Percentiles rank a stretch among this genome's conserved stretches.
Conservation (phyloP, 1,140 invertebrate genomes). For the Drosophila tropicalis region DNA sequence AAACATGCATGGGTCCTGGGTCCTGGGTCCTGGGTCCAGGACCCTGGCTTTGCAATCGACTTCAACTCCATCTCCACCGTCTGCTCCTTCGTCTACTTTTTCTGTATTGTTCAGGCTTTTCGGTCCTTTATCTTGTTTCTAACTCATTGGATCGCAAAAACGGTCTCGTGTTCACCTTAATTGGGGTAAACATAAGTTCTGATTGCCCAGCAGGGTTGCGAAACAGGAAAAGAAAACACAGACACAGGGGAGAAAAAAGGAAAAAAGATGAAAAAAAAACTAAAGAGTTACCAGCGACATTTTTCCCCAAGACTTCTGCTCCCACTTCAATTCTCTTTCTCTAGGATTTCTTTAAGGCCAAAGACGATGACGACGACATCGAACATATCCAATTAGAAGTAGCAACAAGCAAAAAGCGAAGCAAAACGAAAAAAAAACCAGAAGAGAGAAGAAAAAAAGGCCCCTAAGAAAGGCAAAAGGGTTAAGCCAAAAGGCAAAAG, state of each 20-base stretch:
- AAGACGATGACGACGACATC: conserved; percentile 47
- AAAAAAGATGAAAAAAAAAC: conserved; percentile 17
- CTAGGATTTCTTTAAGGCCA: conserved; percentile 42
- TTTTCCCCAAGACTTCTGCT: conserved; percentile 31
- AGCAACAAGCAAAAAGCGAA: conserved; percentile 21
- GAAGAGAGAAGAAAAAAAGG: conserved; percentile 7
- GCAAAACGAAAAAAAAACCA: not conserved
- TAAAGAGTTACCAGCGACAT: conserved; percentile 64
- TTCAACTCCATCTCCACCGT: conserved; percentile 1
- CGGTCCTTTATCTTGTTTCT: conserved; percentile 81
- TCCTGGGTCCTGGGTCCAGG: conserved; percentile 8
- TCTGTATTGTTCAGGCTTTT: conserved; percentile 70
- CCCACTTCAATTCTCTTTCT: not conserved
- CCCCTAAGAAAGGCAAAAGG: conserved; percentile 22
- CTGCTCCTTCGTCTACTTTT: not conserved
- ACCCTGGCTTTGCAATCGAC: not conserved
- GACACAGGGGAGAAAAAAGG: not conserved
- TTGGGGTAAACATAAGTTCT: conserved; percentile 82
- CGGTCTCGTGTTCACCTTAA: conserved; percentile 81
- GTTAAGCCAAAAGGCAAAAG: conserved; percentile 13
- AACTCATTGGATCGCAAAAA: conserved; percentile 82
- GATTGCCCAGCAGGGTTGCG: conserved; percentile 68
- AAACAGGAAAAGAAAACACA: not conserved
- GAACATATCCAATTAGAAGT: conserved; percentile 77
- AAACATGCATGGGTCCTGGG: conserved; percentile 61